Evolutionary conservation across 2,797 vertebrate species (phyloP).

Genomic region (Urophycis tenuis): DNA sequence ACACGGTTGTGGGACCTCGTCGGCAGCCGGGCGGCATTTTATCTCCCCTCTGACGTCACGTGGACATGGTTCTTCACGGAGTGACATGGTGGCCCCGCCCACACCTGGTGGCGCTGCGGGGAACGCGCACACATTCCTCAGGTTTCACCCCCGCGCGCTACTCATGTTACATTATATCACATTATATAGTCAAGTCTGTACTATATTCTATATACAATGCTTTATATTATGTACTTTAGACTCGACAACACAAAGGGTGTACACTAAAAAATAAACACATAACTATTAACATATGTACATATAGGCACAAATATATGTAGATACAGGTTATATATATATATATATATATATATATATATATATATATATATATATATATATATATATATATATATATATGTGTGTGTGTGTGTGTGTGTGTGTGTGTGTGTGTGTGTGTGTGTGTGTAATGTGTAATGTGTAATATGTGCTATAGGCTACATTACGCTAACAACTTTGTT

Average conservation of each 20-base stretch:
- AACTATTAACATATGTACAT: no score
- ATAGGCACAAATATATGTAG: no score
- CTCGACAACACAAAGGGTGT: no score
- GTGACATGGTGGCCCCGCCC: constrained; percentile 57
- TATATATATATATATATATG: no score
- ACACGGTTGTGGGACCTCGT: constrained; percentile 45
- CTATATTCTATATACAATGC: no score
- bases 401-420: not conserved
- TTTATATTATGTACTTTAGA: no score
- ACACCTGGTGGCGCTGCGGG: constrained; percentile 51
- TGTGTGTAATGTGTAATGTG: not conserved
- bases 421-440: not conserved
- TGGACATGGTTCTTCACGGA: constrained; percentile 60
- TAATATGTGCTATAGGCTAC: no score
- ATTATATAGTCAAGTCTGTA: no score
- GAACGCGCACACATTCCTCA: not conserved
- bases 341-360: not conserved
- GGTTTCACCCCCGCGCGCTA: not conserved
- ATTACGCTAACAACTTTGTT: not conserved
- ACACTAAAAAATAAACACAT: no score
- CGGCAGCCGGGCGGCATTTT: constrained; percentile 59
- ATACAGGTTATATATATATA: not conserved
- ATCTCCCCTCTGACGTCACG: constrained; percentile 68
- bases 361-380: no score
- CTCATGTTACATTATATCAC: no score